Evolutionary conservation across 2,888 invertebrate genomes (phyloP).

Genomic region (Nematopogon swammerdamellus): DNA sequence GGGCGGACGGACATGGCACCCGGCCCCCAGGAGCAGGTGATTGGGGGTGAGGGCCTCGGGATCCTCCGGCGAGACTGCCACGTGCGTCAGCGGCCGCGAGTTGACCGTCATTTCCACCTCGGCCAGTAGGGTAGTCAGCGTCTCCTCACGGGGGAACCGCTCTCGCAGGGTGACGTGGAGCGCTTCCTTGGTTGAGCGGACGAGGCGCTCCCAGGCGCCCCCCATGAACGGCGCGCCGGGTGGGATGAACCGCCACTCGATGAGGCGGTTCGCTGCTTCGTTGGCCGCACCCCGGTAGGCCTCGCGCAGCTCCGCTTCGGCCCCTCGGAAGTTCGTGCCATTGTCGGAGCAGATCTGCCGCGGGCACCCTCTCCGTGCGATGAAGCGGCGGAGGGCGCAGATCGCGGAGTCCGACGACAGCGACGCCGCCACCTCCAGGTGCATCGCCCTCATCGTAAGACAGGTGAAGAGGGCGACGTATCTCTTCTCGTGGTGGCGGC

Average conservation of each 20-base stretch:
- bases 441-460: not conserved
- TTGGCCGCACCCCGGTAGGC: not conserved
- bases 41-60: too few relatives aligned
- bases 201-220: too few relatives aligned
- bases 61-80: too few relatives aligned
- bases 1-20: too few relatives aligned
- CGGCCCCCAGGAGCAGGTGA: too few relatives aligned
- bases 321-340: conserved; percentile 8
- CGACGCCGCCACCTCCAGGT: conserved; percentile 1
- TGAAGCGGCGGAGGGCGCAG: conserved; percentile 3
- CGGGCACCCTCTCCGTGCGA: conserved; percentile 7
- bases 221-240: too few relatives aligned
- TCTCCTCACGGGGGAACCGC: too few relatives aligned
- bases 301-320: conserved; percentile 1
- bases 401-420: not conserved
- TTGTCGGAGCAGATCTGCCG: conserved; percentile 7
- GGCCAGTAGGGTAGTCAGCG: too few relatives aligned
- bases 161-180: too few relatives aligned
- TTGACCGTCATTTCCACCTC: too few relatives aligned
- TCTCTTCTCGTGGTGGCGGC: conserved; percentile 2
- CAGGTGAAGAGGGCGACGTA: conserved; percentile 1
- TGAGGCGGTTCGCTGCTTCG: conserved; percentile 1
- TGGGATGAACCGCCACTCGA: conserved; percentile 6
- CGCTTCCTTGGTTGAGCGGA: too few relatives aligned
- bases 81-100: too few relatives aligned